phyloP scores from a whole-genome alignment of 2,797 vertebrate genomes.

The Buphagus erythrorhynchus region DNA sequence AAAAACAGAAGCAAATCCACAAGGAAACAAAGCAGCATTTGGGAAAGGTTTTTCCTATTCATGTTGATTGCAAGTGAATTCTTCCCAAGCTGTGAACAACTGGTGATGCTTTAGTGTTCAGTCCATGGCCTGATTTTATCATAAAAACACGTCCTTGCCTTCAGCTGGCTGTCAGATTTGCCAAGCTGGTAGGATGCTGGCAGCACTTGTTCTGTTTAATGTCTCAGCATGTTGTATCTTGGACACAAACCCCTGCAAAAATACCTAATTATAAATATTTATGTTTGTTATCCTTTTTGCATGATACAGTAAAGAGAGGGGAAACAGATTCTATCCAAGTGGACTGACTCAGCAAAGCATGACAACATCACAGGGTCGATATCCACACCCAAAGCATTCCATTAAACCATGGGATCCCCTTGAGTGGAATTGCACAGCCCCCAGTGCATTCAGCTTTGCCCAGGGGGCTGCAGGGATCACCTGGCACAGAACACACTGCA shows the following conservation, averaged over 20 bases:
- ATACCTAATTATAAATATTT: neutral
- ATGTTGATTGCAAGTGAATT: neutral
- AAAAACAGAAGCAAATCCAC: neutral
- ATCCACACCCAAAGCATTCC: neutral
- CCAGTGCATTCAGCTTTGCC: neutral
- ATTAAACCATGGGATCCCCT: neutral
- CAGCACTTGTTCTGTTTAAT: neutral
- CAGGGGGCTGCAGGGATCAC: neutral
- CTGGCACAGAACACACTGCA: neutral
- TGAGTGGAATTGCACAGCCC: neutral
- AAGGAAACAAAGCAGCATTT: neutral
- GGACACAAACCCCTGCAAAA: neutral
- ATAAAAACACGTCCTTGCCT: neutral
- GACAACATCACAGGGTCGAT: neutral
- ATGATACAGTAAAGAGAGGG: neutral
- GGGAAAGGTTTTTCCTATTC: neutral
- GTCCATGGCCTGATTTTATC: neutral
- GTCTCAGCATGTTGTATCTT: neutral
- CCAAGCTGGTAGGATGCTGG: neutral
- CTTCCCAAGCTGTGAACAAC: neutral
- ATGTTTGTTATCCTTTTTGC: neutral
- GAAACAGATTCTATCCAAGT: neutral
- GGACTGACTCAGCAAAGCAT: neutral
- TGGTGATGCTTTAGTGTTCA: neutral
- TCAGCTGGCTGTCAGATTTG: neutral